Evolutionary conservation across 2,888 invertebrate species (phyloP).

Genomic region (Hyles lineata): DNA sequence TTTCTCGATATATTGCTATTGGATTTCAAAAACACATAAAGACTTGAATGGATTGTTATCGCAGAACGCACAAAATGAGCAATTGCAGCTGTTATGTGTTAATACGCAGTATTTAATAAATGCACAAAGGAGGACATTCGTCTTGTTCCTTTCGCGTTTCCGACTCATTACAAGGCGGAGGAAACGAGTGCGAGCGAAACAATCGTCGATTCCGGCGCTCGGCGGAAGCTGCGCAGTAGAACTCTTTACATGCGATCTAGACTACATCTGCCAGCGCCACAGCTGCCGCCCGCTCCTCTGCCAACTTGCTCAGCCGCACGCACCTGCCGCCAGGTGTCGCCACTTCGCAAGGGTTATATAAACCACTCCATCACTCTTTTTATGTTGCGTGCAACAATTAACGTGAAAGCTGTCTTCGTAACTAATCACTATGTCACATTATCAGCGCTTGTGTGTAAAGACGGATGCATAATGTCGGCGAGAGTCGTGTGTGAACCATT

Average conservation of each 20-base stretch:
- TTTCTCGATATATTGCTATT: too few species aligned
- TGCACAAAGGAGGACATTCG: conserved; percentile 47
- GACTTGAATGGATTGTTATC: neutral
- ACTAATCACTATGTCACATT: conserved; percentile 66
- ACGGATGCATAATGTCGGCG: neutral
- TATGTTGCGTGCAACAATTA: conserved; percentile 63
- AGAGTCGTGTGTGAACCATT: conserved; percentile 16
- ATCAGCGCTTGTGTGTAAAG: conserved; percentile 46
- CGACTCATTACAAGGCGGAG: conserved; percentile 72
- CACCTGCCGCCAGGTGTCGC: conserved; percentile 80
- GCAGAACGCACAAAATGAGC: conserved; percentile 28
- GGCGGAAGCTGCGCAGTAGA: conserved; percentile 75
- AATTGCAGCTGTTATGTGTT: conserved; percentile 18
- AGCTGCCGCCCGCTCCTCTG: conserved; percentile 77
- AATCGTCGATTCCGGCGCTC: conserved; percentile 76
- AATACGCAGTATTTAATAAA: neutral
- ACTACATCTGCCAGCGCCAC: conserved; percentile 77
- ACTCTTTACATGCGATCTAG: conserved; percentile 77
- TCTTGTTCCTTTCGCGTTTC: conserved; percentile 71
- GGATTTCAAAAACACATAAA: neutral
- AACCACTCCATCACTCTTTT: conserved; percentile 38
- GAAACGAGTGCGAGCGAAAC: conserved; percentile 79
- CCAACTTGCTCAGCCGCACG: conserved; percentile 56
- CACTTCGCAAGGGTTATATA: conserved; percentile 22
- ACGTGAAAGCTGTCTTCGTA: conserved; percentile 69